Evolutionary conservation across 1,140 invertebrate species (phyloP).

Genomic region (Homalodisca vitripennis): DNA sequence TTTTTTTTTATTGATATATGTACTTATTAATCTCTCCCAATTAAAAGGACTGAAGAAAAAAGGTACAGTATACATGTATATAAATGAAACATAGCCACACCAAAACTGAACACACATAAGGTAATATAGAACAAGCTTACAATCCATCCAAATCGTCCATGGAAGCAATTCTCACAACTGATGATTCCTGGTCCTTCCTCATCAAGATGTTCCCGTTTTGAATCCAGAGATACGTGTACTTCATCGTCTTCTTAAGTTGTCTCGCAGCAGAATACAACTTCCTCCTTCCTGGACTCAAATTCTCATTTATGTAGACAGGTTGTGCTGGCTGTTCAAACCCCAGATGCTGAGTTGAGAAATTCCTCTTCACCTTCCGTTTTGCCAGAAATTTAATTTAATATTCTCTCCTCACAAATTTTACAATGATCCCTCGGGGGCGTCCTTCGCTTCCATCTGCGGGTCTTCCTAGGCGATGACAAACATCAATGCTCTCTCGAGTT

Average conservation of each 20-base stretch:
- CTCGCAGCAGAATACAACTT: not conserved
- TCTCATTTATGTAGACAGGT: conserved; percentile 13
- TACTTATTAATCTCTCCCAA: no score
- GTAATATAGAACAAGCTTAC: no score
- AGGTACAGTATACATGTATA: no score
- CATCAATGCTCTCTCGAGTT: not conserved
- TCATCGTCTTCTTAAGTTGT: not conserved
- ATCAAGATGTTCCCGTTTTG: not conserved
- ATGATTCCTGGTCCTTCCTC: not conserved
- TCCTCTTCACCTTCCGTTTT: not conserved
- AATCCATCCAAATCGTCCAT: no score
- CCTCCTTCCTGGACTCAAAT: not conserved
- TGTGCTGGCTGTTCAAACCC: not conserved
- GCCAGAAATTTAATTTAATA: not conserved
- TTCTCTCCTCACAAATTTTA: conserved; percentile 10
- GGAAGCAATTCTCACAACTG: no score
- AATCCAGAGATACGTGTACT: not conserved
- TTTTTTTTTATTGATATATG: no score
- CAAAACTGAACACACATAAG: no score
- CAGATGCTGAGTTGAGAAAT: not conserved
- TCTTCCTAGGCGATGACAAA: conserved; percentile 14
- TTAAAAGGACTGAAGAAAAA: no score
- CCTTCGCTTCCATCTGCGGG: not conserved
- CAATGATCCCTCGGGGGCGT: not conserved
- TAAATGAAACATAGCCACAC: no score